A percentile compares a stretch with the other conserved stretches of the same genome.
Evolutionary conservation across 2,113 vertebrate species (phyloP).

Genomic region (Propithecus coquereli): DNA sequence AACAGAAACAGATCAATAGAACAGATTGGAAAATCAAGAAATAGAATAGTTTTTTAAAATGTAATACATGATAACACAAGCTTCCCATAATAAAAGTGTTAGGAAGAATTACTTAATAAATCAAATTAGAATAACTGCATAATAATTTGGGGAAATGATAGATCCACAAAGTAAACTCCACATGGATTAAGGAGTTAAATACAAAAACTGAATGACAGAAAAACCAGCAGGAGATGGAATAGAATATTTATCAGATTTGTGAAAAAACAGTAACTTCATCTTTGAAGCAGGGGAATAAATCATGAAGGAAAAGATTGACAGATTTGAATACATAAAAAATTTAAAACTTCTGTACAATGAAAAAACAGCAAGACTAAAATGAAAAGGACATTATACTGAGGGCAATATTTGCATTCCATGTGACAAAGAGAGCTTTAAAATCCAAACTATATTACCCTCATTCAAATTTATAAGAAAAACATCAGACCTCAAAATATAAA

Average conservation of each 20-base stretch:
- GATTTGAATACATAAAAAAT: slow-evolving; percentile 72
- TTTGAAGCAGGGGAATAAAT: slow-evolving; percentile 70
- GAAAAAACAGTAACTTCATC: slow-evolving; percentile 51
- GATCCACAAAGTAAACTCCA: background rate
- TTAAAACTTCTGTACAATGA: slow-evolving; percentile 47
- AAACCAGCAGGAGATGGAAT: slow-evolving; percentile 52
- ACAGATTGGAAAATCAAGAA: slow-evolving; percentile 13
- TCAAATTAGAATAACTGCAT: background rate
- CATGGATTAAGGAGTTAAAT: slow-evolving; percentile 41
- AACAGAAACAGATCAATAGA: slow-evolving; percentile 9
- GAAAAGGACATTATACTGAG: slow-evolving; percentile 46
- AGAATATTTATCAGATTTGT: slow-evolving; percentile 70
- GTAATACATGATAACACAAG: slow-evolving; percentile 9
- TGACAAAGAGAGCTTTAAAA: slow-evolving; percentile 26
- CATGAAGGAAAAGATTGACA: slow-evolving; percentile 67
- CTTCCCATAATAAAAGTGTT: background rate
- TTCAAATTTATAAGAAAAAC: slow-evolving; percentile 38
- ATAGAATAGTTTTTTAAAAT: slow-evolving; percentile 15
- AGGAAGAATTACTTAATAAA: slow-evolving; percentile 5
- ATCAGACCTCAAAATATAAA: slow-evolving; percentile 47
- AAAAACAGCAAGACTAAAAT: slow-evolving; percentile 55
- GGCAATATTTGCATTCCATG: slow-evolving; percentile 36
- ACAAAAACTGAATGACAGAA: slow-evolving; percentile 1
- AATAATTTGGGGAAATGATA: background rate
- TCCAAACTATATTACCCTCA: background rate